These are phyloP conservation scores for Urocitellus parryii DNA, from an alignment of 2,113 vertebrate genomes.

Conservation along the genomic window DNA sequence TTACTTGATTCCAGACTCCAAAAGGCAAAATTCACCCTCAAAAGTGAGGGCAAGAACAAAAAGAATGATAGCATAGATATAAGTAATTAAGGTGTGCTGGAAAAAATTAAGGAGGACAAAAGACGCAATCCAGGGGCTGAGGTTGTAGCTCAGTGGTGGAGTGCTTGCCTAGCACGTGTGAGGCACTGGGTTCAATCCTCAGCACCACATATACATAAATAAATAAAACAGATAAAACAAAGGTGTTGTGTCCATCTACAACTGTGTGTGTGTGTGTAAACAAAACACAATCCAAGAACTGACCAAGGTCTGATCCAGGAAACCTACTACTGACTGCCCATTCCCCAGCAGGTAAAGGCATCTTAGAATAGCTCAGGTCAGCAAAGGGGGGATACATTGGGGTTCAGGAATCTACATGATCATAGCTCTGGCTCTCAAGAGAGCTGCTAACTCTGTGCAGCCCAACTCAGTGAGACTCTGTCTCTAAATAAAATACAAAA, in stretches of 20 bases:
- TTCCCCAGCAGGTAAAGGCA: background rate
- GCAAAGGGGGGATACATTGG: accelerated
- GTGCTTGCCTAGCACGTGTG: too few species aligned
- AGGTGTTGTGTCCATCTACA: too few species aligned
- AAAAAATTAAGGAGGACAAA: background rate
- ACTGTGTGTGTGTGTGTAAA: too few species aligned
- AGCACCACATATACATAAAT: too few species aligned
- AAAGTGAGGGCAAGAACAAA: background rate
- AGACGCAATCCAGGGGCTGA: background rate
- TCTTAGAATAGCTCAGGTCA: background rate
- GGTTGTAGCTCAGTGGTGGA: too few species aligned
- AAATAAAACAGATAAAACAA: too few species aligned
- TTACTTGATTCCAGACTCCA: background rate
- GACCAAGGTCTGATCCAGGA: background rate
- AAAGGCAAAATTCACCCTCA: background rate
- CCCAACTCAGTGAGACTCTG: background rate
- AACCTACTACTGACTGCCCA: background rate
- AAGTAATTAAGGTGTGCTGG: background rate
- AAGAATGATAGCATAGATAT: background rate
- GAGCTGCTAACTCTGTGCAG: background rate
- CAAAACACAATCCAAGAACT: too few species aligned
- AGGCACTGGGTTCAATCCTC: too few species aligned
- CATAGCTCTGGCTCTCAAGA: background rate
- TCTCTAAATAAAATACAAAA: too few species aligned
- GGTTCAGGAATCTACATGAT: background rate